Percentiles rank a stretch among this genome's conserved stretches.
These are phyloP conservation scores for Chelmon rostratus DNA, from an alignment of 2,797 vertebrate species.

Conservation along the genomic window DNA sequence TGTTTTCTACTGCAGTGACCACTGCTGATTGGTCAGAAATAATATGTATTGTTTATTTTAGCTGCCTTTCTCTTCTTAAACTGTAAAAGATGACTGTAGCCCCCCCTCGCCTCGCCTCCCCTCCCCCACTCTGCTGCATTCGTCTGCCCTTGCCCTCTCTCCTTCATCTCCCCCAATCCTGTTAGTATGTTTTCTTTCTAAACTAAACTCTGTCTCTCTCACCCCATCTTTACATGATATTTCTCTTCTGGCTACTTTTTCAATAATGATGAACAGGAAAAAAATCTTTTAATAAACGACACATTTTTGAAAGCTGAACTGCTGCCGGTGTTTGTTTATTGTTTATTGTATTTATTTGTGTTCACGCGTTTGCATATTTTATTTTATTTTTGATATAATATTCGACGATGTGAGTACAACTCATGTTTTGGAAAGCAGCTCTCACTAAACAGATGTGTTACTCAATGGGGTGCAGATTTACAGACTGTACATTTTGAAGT, in stretches of 20 bases:
- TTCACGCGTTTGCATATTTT: background rate
- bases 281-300: conserved; percentile 85
- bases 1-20: conserved; percentile 80
- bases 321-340: conserved; percentile 14
- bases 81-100: conserved; percentile 69
- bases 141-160: conserved; percentile 62
- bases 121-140: conserved; percentile 64
- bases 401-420: background rate
- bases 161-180: conserved; percentile 65
- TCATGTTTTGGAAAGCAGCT: conserved; percentile 39
- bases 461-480: conserved; percentile 78
- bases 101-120: conserved; percentile 20
- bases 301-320: conserved; percentile 72
- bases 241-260: conserved; percentile 77
- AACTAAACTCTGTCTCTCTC: conserved; percentile 55
- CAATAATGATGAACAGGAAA: conserved; percentile 63
- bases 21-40: conserved; percentile 74
- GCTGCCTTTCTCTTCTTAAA: conserved; percentile 73
- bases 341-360: background rate
- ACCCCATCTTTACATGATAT: conserved; percentile 58
- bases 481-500: conserved; percentile 66
- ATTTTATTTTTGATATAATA: background rate
- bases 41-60: conserved; percentile 74
- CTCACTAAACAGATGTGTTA: conserved; percentile 72
- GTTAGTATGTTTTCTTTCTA: conserved; percentile 63